phyloP scores from a whole-genome alignment of 2,113 vertebrate genomes.

The Dascyllus trimaculatus region DNA sequence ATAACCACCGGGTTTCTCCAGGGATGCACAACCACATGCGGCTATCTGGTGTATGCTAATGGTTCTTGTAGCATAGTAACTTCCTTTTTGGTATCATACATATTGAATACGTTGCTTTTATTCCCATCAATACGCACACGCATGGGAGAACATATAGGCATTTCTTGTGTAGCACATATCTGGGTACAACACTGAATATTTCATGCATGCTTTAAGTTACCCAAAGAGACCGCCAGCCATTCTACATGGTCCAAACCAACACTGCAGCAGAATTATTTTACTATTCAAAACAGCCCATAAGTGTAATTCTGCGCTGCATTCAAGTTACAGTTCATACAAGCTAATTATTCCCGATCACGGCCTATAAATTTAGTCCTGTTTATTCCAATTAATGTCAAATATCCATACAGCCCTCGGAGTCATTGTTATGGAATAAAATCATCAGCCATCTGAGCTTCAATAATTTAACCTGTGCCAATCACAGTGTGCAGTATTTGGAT shows the following conservation, averaged over 20 bases:
- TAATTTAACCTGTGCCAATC: constrained; percentile 54
- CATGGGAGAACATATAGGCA: constrained; percentile 27
- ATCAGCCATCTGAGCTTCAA: constrained; percentile 39
- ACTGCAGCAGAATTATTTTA: constrained; percentile 27
- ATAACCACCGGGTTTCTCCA: neutral
- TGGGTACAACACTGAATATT: constrained; percentile 42
- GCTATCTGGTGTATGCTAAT: neutral
- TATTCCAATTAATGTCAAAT: constrained; percentile 30
- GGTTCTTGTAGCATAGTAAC: neutral
- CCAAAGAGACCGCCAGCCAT: constrained; percentile 20
- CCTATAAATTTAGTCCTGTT: neutral
- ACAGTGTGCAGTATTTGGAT: neutral
- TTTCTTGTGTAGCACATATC: constrained; percentile 28
- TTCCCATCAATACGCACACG: constrained; percentile 48
- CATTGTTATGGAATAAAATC: constrained; percentile 31
- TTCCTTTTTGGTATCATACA: constrained; percentile 49
- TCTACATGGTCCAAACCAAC: constrained; percentile 24
- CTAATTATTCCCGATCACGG: neutral
- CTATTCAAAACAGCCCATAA: too few species aligned
- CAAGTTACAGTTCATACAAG: neutral
- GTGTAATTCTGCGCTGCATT: too few species aligned
- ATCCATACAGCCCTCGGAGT: neutral
- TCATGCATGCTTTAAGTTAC: constrained; percentile 37
- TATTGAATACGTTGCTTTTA: constrained; percentile 58
- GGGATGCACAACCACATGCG: neutral